Base-by-base conservation (phyloP, 2,888 invertebrate species). In the Sarcophaga variegata region DNA sequence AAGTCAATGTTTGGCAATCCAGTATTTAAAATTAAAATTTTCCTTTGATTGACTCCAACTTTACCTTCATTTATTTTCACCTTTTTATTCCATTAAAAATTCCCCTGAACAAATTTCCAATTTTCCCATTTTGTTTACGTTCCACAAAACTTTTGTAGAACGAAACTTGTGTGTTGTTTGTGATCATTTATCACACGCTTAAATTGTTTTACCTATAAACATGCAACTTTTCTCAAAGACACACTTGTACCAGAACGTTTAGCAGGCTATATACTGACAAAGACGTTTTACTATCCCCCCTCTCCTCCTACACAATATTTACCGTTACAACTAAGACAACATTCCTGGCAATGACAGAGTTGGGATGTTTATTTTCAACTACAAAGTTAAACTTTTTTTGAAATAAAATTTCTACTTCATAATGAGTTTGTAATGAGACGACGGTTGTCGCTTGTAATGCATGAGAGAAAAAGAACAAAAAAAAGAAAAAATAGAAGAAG, bases 401-500 rank as follows among this genome's bases (percentile, higher is more conserved):
- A 70, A 74, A 64, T 60, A 81, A 81, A 80, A 69, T 78, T 83
- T 37, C 37, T 6, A 59, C 63, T 59, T 72, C 77, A 74, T 86
- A 86, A 86, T 86, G 86, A 86, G 74, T 86, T 83, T 86, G 81
- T 83, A 86, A 83, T 77, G 77, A 83, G 78, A 78, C 27, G 76
- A 77, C 63, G 62, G 63, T 66, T 72, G 66, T 60, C 22, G 27
- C 49, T 74, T 20, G 11, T 67, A 20, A 37, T 37, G 37, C 1
- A 37, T 37, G 37, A 37, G 37, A 0, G 37, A 6, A 37, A 37
- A 37, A 37, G 37, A 37, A 37, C 37, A 37, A 10, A 5, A 17
- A 22, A 17, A 17, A 8, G 10, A 47, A 47, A 25, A 74, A 67
- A 60, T 54, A 77, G 4, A 14, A 3, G 59, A 25, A 20, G 20